A percentile compares a stretch with the other conserved stretches of the same genome.
Evolutionary conservation across 1,140 invertebrate genomes (phyloP).

Genomic region (Telenomus remus): DNA sequence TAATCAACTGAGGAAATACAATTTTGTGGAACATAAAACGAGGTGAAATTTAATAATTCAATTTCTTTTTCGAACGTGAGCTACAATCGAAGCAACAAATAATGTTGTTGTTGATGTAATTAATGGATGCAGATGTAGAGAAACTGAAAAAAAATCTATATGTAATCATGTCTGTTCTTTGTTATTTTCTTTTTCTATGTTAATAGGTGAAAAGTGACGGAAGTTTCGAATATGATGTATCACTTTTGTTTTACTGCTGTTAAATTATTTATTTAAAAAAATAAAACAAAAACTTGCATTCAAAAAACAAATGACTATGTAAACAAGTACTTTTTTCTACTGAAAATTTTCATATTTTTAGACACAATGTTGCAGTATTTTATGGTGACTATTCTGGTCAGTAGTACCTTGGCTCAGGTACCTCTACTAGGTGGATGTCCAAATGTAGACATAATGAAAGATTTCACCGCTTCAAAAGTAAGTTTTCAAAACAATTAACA

Average conservation of each 20-base stretch:
- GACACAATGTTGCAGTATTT: constrained; percentile 31
- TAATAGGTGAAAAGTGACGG: constrained; percentile 17
- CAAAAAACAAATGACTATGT: no score
- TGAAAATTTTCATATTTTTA: constrained; percentile 33
- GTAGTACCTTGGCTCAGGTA: constrained; percentile 75
- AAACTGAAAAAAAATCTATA: neutral
- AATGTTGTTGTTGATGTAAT: constrained; percentile 23
- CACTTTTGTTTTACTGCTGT: constrained; percentile 3
- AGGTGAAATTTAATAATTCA: constrained; percentile 1
- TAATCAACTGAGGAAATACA: neutral
- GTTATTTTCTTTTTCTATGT: constrained; percentile 7
- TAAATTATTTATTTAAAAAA: no score
- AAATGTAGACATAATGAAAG: constrained; percentile 77
- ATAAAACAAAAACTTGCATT: no score
- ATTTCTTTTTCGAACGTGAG: neutral
- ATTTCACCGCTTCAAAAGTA: constrained; percentile 78
- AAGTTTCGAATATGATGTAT: neutral
- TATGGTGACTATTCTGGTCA: constrained; percentile 35
- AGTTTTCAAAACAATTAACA: constrained; percentile 50
- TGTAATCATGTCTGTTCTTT: constrained; percentile 27
- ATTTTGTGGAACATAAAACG: neutral
- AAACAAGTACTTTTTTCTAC: no score
- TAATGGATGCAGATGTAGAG: neutral
- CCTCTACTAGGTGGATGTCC: constrained; percentile 81
- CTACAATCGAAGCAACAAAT: constrained; percentile 4